A percentile compares a stretch with the other conserved stretches of the same genome.
phyloP scores from a whole-genome alignment of 2,113 vertebrate genomes.

The Motacilla alba region DNA sequence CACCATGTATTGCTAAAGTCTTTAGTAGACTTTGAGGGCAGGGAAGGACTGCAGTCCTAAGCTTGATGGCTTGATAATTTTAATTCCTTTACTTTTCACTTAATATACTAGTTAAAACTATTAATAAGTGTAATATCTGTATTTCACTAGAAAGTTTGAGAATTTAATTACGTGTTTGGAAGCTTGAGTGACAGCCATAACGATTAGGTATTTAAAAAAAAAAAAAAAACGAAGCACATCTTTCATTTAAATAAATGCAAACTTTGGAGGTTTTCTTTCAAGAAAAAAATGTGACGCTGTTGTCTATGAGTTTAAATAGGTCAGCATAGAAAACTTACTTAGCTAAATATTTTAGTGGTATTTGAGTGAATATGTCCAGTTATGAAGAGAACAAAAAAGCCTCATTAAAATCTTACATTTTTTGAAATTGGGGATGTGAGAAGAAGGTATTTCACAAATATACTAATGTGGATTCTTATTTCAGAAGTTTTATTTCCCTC shows the following conservation, averaged over 20 bases:
- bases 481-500: neutral
- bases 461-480: neutral
- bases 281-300: accelerated
- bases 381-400: neutral
- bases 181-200: neutral
- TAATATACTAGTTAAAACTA: neutral
- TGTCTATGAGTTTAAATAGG: neutral
- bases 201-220: neutral
- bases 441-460: neutral
- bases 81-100: neutral
- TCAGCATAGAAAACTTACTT: neutral
- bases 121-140: neutral
- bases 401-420: neutral
- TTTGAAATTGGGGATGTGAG: neutral
- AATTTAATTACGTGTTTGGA: neutral
- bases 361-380: neutral
- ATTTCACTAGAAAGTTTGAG: neutral
- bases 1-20: neutral
- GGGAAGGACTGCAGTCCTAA: neutral
- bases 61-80: neutral
- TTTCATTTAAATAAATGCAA: neutral
- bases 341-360: neutral
- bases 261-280: neutral
- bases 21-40: neutral
- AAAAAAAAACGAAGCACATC: neutral